phyloP scores from a whole-genome alignment of 2,113 vertebrate species.

The Callipepla squamata region DNA sequence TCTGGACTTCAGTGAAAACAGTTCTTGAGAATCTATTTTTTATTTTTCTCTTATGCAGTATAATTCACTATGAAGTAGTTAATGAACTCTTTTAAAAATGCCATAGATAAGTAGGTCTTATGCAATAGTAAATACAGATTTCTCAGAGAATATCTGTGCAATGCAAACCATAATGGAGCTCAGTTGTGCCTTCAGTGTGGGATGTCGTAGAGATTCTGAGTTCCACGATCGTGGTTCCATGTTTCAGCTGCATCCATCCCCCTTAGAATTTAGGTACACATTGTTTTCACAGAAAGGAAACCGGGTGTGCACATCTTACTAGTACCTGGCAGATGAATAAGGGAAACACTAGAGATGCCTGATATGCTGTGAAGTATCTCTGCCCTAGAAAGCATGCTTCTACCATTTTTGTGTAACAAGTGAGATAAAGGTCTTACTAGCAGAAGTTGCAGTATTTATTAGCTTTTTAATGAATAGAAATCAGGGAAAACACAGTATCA shows the following conservation, averaged over 20 bases:
- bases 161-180: background rate
- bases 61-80: background rate
- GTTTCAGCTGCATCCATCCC: background rate
- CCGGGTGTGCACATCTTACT: background rate
- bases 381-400: background rate
- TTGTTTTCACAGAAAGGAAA: background rate
- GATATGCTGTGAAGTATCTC: background rate
- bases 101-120: background rate
- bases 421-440: background rate
- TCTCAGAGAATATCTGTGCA: background rate
- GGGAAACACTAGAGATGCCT: background rate
- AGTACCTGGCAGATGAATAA: background rate
- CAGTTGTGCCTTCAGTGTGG: background rate
- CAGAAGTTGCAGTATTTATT: background rate
- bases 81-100: background rate
- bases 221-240: background rate
- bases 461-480: background rate
- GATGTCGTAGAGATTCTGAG: background rate
- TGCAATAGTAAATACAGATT: background rate
- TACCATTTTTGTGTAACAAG: background rate
- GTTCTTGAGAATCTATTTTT: background rate
- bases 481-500: background rate
- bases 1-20: background rate
- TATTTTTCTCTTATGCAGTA: accelerated
- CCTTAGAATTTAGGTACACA: no score